Base-by-base conservation (phyloP, 2,113 vertebrate genomes). In the Corydoras sp. region DNA sequence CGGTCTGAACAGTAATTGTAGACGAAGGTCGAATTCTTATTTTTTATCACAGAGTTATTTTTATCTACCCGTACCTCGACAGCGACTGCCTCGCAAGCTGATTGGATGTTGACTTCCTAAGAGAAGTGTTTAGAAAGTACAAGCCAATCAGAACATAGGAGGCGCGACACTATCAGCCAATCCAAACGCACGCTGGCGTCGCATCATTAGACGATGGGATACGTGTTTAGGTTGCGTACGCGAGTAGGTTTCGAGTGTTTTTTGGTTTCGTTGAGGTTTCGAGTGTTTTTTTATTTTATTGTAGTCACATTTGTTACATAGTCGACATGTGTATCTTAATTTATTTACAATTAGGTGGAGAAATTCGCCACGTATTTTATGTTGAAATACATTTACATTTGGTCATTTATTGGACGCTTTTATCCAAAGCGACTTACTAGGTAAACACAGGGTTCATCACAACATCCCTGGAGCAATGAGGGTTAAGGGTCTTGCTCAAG, bases 151-250 rank as follows among this genome's bases (percentile, higher is more conserved):
- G 13, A 69, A 24, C 4, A 50, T 4, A 51, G 43, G 24, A 60
- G 58, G 68, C 68, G 58, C 56, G 68, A 60, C 68, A 31, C 8
- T 51, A 14, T 15, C 43, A 14, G 56, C 58, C 58, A 69, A 60
- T 60, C 13, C 35, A n/a, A 49, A 15, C 18, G 11, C 10, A 58
- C 31, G 3, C 6, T 29, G 50, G 8, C 15, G 35, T 43, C 35
- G 35, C 35, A 8, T 43, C 35, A 43, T 15, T 11, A 30, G 1
- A 18, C 10, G 56, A 14, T 58, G 18, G 31, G 11, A 54, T 18
- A n/a, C 54, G n/a, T n/a, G n/a, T 3, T n/a, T 10, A n/a, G 64
- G 35, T 43, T 43, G 35, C 7, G 2, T 5, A 43, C 7, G 7
- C 35, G 2, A 4, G 0, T 6, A 53, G 51, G 51, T 53, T 53